Percentiles rank a stretch among this genome's conserved stretches.
Conservation (phyloP, 1,140 invertebrate genomes). For the Pteromalus puparum region DNA sequence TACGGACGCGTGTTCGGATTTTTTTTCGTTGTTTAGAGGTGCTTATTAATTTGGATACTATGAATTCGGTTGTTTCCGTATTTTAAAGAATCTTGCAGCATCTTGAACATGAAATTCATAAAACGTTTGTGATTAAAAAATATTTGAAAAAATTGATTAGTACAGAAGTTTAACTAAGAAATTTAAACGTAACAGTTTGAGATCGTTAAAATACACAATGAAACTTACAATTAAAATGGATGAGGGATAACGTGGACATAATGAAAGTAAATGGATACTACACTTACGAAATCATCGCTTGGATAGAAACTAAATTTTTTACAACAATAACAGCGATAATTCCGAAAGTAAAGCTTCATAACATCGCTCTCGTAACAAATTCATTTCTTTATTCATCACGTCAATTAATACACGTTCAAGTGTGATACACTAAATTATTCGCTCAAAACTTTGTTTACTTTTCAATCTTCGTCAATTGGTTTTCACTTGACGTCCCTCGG, state of each 20-base stretch:
- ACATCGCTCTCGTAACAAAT: constrained; percentile 46
- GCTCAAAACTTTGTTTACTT: constrained; percentile 47
- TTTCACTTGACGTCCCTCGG: constrained; percentile 58
- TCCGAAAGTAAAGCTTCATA: neutral
- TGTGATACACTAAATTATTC: constrained; percentile 53
- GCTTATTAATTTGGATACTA: no score
- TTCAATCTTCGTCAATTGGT: constrained; percentile 51
- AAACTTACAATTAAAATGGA: neutral
- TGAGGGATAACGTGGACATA: neutral
- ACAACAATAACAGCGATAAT: neutral
- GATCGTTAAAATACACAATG: neutral
- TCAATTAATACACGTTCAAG: constrained; percentile 52
- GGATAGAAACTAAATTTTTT: neutral
- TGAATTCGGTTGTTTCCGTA: no score
- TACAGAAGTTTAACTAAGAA: no score
- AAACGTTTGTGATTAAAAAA: no score
- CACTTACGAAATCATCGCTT: constrained; percentile 32
- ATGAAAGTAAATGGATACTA: neutral
- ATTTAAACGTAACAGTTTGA: no score
- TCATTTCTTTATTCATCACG: constrained; percentile 53
- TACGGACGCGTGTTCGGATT: no score
- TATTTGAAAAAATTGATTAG: no score
- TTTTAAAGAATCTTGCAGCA: no score
- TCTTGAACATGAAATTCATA: no score
- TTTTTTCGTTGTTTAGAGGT: no score